Percentiles rank a stretch among this genome's conserved stretches.
These are phyloP conservation scores for Drosophila arizonae DNA, from an alignment of 1,140 invertebrate genomes.

Conservation along the genomic window DNA sequence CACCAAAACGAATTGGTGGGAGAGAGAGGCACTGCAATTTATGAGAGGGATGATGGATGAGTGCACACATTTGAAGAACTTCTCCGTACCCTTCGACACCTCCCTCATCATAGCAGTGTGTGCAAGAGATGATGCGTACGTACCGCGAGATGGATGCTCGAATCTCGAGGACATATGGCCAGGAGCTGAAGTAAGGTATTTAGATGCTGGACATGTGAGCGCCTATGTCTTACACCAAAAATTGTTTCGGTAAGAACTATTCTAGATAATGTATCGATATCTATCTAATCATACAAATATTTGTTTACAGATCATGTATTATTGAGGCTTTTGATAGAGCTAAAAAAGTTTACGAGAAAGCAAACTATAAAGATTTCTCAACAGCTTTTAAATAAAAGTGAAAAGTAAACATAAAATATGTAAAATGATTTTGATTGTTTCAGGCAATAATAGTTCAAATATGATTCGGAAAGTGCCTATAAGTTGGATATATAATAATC, in stretches of 20 bases:
- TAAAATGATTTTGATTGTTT: slow-evolving; percentile 6
- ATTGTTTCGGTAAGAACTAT: slow-evolving; percentile 88
- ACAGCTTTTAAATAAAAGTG: slow-evolving; percentile 60
- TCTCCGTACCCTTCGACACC: slow-evolving; percentile 92
- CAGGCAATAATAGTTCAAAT: not conserved
- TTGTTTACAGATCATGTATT: slow-evolving; percentile 85
- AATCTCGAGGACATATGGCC: slow-evolving; percentile 95
- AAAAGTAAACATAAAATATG: slow-evolving; percentile 21
- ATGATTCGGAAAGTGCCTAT: not conserved
- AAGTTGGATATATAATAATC: too few relatives aligned
- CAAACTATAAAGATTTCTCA: slow-evolving; percentile 53
- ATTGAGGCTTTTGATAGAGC: slow-evolving; percentile 86
- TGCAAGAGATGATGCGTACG: slow-evolving; percentile 95
- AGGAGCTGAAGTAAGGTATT: slow-evolving; percentile 92
- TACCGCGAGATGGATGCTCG: slow-evolving; percentile 92
- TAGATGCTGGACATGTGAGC: slow-evolving; percentile 95
- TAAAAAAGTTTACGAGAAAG: slow-evolving; percentile 83
- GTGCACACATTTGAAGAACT: slow-evolving; percentile 98
- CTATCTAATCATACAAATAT: not conserved
- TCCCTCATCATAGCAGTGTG: slow-evolving; percentile 93
- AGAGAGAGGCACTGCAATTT: slow-evolving; percentile 93
- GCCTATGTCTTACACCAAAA: slow-evolving; percentile 94
- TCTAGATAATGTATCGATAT: too few relatives aligned
- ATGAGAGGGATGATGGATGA: slow-evolving; percentile 99
- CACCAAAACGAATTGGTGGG: slow-evolving; percentile 85